Percentiles rank a stretch among this genome's conserved stretches.
Conservation (phyloP, 2,888 invertebrate genomes). For the Poecilobothrus nobilitatus region DNA sequence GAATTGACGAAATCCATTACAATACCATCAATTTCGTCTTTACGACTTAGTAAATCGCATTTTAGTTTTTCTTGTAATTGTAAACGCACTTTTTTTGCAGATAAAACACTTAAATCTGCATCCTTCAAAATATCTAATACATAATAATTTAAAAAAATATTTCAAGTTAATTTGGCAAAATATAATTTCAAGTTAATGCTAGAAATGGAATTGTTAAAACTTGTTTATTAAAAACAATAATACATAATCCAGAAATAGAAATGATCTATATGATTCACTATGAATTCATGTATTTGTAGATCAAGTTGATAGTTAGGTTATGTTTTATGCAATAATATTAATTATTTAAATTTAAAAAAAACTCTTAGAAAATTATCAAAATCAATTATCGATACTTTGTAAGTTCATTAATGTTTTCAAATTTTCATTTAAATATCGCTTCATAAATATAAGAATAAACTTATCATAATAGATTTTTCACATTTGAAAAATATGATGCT, state of each 20-base stretch:
- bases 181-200: too few species aligned
- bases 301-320: constrained; percentile 36
- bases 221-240: not conserved
- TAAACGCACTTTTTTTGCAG: constrained; percentile 82
- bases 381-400: too few species aligned
- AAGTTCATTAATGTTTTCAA: not conserved
- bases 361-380: too few species aligned
- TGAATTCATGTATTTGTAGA: not conserved
- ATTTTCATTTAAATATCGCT: not conserved
- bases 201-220: not conserved
- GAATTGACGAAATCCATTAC: constrained; percentile 67
- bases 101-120: constrained; percentile 74
- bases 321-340: constrained; percentile 35
- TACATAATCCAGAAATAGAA: constrained; percentile 2
- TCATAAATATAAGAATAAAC: not conserved
- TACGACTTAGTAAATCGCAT: constrained; percentile 65
- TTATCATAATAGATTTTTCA: not conserved
- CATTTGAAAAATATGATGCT: not conserved
- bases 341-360: constrained; percentile 35
- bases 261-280: not conserved
- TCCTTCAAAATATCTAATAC: constrained; percentile 78
- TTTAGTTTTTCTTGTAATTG: constrained; percentile 74
- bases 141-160: constrained; percentile 24
- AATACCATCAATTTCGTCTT: constrained; percentile 77
- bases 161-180: too few species aligned